Percentiles rank a stretch among this genome's conserved stretches.
phyloP scores from a whole-genome alignment of 2,113 vertebrate species.

The Megaptera novaeangliae region DNA sequence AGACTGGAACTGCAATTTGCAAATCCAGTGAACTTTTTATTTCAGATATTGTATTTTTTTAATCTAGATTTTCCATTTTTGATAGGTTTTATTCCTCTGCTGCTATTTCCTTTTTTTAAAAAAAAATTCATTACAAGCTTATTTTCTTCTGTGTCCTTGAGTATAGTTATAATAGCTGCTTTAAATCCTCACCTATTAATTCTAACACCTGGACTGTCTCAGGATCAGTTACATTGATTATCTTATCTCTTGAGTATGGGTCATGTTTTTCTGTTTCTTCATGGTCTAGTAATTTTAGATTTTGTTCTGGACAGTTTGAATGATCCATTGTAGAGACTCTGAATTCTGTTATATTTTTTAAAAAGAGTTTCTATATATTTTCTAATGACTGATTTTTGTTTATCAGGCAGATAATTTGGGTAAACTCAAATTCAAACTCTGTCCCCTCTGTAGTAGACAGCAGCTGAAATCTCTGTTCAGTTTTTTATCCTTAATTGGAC shows the following conservation, averaged over 20 bases:
- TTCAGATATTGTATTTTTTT: neutral
- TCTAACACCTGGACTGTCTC: neutral
- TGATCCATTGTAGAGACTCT: neutral
- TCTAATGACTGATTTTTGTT: neutral
- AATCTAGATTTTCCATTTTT: neutral
- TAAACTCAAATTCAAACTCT: constrained; percentile 5
- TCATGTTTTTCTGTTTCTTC: neutral
- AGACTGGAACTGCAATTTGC: neutral
- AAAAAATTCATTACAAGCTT: neutral
- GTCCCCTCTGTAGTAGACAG: neutral
- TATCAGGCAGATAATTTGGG: neutral
- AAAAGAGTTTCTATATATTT: neutral
- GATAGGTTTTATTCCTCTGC: neutral
- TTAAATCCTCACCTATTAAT: neutral
- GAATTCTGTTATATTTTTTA: neutral
- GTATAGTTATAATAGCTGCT: neutral
- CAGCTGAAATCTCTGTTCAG: neutral
- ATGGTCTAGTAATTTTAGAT: neutral
- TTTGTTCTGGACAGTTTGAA: neutral
- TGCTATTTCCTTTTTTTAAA: neutral
- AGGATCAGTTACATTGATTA: neutral
- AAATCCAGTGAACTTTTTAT: neutral
- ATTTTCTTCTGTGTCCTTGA: neutral
- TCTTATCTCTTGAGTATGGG: neutral
- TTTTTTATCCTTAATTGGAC: neutral